Conservation (phyloP, 2,113 vertebrate species). For the Australoheros scitulus region DNA sequence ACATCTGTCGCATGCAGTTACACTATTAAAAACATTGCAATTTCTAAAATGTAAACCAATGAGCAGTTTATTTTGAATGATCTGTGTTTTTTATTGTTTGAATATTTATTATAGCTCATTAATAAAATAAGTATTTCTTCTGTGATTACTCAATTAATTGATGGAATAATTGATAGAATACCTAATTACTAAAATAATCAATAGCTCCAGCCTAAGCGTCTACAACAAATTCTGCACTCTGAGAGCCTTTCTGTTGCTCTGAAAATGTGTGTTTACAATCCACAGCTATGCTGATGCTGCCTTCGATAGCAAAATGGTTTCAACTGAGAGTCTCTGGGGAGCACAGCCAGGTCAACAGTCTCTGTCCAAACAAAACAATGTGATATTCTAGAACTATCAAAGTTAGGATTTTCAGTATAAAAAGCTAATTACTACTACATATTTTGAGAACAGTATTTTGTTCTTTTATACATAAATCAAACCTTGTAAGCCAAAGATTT, state of each 20-base stretch:
- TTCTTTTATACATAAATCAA: background rate
- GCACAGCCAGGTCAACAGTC: background rate
- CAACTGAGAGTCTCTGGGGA: conserved; percentile 9
- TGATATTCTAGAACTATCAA: background rate
- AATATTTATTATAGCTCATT: too few species aligned
- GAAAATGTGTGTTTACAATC: conserved; percentile 19
- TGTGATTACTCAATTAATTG: too few species aligned
- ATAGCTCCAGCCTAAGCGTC: too few species aligned
- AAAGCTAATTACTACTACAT: rapidly evolving
- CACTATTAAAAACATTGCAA: too few species aligned
- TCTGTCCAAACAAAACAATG: background rate
- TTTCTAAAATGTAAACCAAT: too few species aligned
- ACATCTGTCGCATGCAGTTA: too few species aligned
- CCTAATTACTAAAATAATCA: too few species aligned
- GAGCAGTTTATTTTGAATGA: too few species aligned
- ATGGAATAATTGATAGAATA: too few species aligned
- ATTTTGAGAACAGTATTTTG: background rate
- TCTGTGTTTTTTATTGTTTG: too few species aligned
- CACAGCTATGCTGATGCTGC: conserved; percentile 32
- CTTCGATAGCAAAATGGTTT: conserved; percentile 11
- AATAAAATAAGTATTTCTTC: too few species aligned
- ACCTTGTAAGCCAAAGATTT: background rate
- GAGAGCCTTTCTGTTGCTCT: background rate
- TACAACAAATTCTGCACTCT: background rate
- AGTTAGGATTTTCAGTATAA: background rate